Base-by-base conservation (phyloP, 2,797 vertebrate genomes). In the Enteromius treurensis region DNA sequence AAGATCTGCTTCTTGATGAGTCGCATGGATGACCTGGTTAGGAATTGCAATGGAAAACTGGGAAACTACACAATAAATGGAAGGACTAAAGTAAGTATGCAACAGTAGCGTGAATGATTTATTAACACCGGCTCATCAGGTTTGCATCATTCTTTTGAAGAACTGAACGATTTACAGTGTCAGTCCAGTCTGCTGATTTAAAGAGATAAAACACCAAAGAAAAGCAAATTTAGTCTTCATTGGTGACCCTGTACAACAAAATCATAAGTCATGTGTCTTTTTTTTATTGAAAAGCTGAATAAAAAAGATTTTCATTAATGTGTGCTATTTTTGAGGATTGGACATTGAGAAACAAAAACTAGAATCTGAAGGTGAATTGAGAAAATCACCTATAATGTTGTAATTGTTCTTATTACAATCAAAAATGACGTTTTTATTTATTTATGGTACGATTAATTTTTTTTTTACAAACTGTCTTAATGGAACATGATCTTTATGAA, bases 1-100 rank as follows among this genome's bases (percentile, higher is more conserved):
- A 95, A 96, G 91, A 98, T 99, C 69, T 93, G 94, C 67, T 94
- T 95, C 42, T 95, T 99, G 1, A 98, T 99, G 97, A 96, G 94
- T 89, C 96, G 96, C 90, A 98, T 99, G 98, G 98, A 99, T 93
- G 97, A 99, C 89, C 92, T 99, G 86, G 94, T 99, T 84, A 95
- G 97, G 87, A 96, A 98, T 88, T 99, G 98, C 90, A 97, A 97
- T 77, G 97, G 96, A 60, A 97, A 97, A 92, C 95, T 99, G 93
- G 98, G 97, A 90, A 96, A 96, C 95, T 99, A 98, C 96, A 95
- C 91, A 47, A 99, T 99, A 89, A 98, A 98, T 81, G 98, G 97
- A 93, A 95, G 98, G 92, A 99, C 98, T 68, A 99, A 99, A 95
- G 98, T 99, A 94, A 97, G 97, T 96, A 88, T 37, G 15, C 17